Base-by-base conservation (phyloP, 2,888 invertebrate genomes). In the Drosophila phalerata region DNA sequence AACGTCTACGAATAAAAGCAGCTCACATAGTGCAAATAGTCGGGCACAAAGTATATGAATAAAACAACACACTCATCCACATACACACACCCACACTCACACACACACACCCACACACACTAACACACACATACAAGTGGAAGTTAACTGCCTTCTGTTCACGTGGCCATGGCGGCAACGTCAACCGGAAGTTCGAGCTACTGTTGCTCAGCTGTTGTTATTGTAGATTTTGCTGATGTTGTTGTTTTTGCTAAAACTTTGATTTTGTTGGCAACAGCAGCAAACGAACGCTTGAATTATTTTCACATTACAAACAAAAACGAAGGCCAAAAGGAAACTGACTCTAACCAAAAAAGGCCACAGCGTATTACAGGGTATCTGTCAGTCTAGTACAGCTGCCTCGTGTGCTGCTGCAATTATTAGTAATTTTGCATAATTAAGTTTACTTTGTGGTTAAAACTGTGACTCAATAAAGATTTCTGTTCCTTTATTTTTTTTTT, bases 301-400 rank as follows among this genome's bases (percentile, higher is more conserved):
- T 87, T 87, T 87, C 88, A 74, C 79, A 85, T 85, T 78, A 78
- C 79, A 73, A 87, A 65, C 88, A 88, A 81, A 69, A 58, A 66
- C 64, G 49, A 56, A 47, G 69, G 57, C 68, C 68, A 52, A 72
- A 66, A 32, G 52, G 45, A 69, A 66, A 60, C 49, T 55, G 43
- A 11, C 13, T 11, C 3, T 5, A 37, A 37, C n/a, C n/a, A 25
- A 25, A n/a, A 9, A n/a, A 6, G 3, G n/a, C 28, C 1, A n/a
- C n/a, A 28, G 28, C 28, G 6, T 28, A n/a, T 28, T 68, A n/a
- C 3, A 49, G 53, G 30, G 52, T 57, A 57, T 52, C 34, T 11
- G 4, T 0, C 1, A 13, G 49, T 43, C 8, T 17, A 17, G 5
- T 9, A 17, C 2, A 19, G 8, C 10, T 22, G 58, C 22, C n/a